These are phyloP conservation scores for Sceliomorpha sp. DNA, from an alignment of 2,888 invertebrate genomes.

Conservation along the genomic window DNA sequence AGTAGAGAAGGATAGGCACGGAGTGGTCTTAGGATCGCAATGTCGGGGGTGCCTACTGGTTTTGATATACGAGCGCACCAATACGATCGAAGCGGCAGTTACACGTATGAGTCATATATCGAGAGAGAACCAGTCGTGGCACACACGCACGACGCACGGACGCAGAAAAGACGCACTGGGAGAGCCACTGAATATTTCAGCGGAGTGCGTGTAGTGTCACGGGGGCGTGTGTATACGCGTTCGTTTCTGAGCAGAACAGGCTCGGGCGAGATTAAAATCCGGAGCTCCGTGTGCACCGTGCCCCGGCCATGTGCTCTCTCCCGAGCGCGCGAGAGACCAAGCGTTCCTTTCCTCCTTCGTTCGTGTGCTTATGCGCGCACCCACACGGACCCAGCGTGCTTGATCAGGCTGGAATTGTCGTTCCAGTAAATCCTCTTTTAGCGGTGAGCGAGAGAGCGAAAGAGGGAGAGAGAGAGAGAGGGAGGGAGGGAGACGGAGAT, in stretches of 20 bases:
- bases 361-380: slow-evolving; percentile 23
- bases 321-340: slow-evolving; percentile 12
- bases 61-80: slow-evolving; percentile 79
- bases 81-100: slow-evolving; percentile 69
- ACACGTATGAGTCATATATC: slow-evolving; percentile 77
- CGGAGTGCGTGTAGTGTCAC: slow-evolving; percentile 60
- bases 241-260: slow-evolving; percentile 52
- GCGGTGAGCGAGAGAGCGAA: slow-evolving; percentile 7
- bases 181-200: slow-evolving; percentile 71
- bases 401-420: slow-evolving; percentile 58
- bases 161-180: slow-evolving; percentile 49
- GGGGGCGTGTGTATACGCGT: slow-evolving; percentile 59
- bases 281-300: slow-evolving; percentile 55
- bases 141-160: slow-evolving; percentile 29
- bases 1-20: slow-evolving; percentile 22
- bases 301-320: background rate
- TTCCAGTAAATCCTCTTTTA: slow-evolving; percentile 59
- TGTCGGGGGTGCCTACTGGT: slow-evolving; percentile 79
- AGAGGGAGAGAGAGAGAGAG: slow-evolving; percentile 38
- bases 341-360: slow-evolving; percentile 2
- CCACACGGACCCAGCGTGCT: slow-evolving; percentile 35
- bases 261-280: slow-evolving; percentile 63
- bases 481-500: slow-evolving; percentile 21
- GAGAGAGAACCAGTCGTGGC: slow-evolving; percentile 74
- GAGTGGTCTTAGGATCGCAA: slow-evolving; percentile 64